Evolutionary conservation across 2,888 invertebrate species (phyloP), one percentile per base, ranked within the genome.

Genomic region (Cordilura impudica): DNA sequence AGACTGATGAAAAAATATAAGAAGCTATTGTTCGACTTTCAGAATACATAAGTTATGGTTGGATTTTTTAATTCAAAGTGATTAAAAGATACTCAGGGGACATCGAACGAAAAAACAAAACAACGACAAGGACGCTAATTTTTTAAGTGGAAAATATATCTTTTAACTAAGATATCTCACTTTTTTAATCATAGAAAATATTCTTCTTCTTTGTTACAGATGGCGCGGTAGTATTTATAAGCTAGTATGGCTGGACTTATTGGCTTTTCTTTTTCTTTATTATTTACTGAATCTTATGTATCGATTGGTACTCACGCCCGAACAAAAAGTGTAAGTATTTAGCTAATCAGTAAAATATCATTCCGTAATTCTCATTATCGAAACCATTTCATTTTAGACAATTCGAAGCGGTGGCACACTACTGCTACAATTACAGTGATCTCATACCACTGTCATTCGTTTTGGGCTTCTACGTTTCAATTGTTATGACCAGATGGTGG

Each of bases 211-310:
- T 79, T 75, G 83, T 93, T 93, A 81, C 91, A 97, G 97, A 92
- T 98, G 98, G 98, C 93, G 94, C 83, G 98, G 97, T 49, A 97
- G 97, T 88, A 95, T 98, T 85, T 98, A 98, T 93, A 98, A 98
- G 90, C 91, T 98, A 83, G 95, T 98, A 80, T 98, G 97, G 97
- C 91, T 96, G 83, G 98, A 98, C 89, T 91, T 97, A 66, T 87
- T 95, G 26, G 91, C 95, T 65, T 98, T 96, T 88, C 91, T 96
- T 78, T 90, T 93, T 35, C 88, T 95, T 67, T 98, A 97, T 89
- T 96, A 96, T 86, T 85, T 92, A 47, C 92, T 98, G 81, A 96
- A 95, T 89, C 89, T 95, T 81, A 91, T 93, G 2, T 98, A 98
- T 90, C 92, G 96, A 81, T 92, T 94, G 85, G 89, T 92, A 19